Conservation (phyloP, 2,797 vertebrate genomes). For the Avahi laniger region DNA sequence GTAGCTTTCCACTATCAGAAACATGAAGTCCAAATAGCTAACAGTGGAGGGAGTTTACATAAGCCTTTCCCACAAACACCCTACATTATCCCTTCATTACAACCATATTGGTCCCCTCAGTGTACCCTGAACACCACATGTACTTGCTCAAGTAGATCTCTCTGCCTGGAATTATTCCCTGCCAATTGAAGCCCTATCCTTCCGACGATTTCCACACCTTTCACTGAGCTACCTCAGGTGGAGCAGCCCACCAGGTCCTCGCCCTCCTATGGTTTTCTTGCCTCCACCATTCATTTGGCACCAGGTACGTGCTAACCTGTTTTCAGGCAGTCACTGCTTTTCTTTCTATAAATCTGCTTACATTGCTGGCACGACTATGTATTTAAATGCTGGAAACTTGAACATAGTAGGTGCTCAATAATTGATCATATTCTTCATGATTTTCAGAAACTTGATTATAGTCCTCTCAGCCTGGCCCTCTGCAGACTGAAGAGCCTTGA, state of each 20-base stretch:
- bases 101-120: neutral
- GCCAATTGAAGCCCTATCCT: neutral
- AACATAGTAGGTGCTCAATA: neutral
- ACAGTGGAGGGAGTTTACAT: neutral
- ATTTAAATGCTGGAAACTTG: neutral
- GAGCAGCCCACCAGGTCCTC: neutral
- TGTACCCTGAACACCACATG: neutral
- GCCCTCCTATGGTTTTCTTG: neutral
- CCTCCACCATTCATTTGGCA: neutral
- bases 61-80: neutral
- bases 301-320: neutral
- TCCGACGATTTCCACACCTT: too few relatives aligned
- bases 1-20: neutral
- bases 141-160: neutral
- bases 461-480: neutral
- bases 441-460: neutral
- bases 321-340: neutral
- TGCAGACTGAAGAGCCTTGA: neutral
- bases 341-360: neutral
- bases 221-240: neutral
- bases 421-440: neutral
- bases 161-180: neutral
- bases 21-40: neutral
- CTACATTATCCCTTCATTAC: neutral
- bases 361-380: neutral